Percentiles rank a stretch among this genome's conserved stretches.
phyloP scores from a whole-genome alignment of 2,113 vertebrate genomes.

The Poecile atricapillus region DNA sequence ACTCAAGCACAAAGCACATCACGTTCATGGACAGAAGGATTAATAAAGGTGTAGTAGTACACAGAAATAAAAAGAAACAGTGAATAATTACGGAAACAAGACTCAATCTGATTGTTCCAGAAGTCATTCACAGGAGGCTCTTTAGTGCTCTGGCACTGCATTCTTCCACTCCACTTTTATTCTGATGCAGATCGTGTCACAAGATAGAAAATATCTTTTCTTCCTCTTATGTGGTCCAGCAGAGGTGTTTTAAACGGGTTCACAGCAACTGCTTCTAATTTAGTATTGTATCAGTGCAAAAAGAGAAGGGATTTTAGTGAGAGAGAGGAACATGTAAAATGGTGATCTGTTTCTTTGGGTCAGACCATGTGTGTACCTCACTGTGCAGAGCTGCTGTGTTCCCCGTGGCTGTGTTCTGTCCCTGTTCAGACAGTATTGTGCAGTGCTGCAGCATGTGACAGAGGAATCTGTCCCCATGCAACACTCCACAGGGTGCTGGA shows the following conservation, averaged over 20 bases:
- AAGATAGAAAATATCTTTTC: not conserved
- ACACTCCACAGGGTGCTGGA: not conserved
- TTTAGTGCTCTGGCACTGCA: not conserved
- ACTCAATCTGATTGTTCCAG: not conserved
- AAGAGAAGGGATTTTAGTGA: not conserved
- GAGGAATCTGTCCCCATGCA: not conserved
- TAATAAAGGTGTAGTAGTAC: not conserved
- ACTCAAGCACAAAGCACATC: not conserved
- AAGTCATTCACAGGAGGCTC: not conserved
- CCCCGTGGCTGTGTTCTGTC: accelerated
- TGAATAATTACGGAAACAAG: not conserved
- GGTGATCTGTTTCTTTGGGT: not conserved
- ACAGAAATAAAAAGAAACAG: not conserved
- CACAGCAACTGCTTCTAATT: not conserved
- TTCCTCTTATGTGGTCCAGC: not conserved
- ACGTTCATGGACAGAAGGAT: not conserved
- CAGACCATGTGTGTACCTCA: not conserved
- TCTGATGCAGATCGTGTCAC: not conserved
- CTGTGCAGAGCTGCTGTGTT: not conserved
- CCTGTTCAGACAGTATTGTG: accelerated
- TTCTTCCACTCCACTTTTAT: not conserved
- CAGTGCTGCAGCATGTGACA: not conserved
- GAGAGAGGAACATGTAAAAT: not conserved
- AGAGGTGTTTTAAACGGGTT: not conserved
- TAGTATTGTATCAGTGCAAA: not conserved